These are phyloP conservation scores for Petrocephalus zakoni DNA, from an alignment of 2,113 vertebrate species.

Conservation along the genomic window DNA sequence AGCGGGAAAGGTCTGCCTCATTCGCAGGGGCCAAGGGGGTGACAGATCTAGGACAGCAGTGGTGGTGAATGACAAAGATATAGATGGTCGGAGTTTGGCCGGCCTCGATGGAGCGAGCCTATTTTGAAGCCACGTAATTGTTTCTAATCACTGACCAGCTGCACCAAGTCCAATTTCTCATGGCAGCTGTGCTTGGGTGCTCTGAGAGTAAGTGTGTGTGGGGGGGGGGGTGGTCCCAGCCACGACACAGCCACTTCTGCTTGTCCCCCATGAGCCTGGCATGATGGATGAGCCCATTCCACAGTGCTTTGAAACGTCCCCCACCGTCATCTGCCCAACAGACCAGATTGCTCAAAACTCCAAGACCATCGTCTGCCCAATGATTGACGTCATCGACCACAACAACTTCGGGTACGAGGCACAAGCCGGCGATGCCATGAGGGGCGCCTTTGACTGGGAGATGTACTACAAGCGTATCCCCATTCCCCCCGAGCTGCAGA, in stretches of 20 bases:
- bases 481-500: slow-evolving; percentile 78
- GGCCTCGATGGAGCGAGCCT: slow-evolving; percentile 59
- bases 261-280: background rate
- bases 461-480: slow-evolving; percentile 92
- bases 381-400: slow-evolving; percentile 93
- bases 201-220: slow-evolving; percentile 30
- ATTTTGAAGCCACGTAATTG: slow-evolving; percentile 65
- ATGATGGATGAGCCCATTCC: slow-evolving; percentile 19
- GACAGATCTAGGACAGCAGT: slow-evolving; percentile 69
- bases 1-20: slow-evolving; percentile 9
- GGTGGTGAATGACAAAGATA: slow-evolving; percentile 56
- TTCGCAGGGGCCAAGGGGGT: slow-evolving; percentile 39
- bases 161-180: slow-evolving; percentile 43
- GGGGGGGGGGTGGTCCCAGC: slow-evolving; percentile 24
- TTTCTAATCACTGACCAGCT: slow-evolving; percentile 63
- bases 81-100: slow-evolving; percentile 49
- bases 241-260: background rate
- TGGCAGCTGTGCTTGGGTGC: slow-evolving; percentile 29
- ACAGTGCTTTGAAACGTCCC: background rate
- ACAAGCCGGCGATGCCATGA: slow-evolving; percentile 83
- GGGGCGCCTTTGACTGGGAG: slow-evolving; percentile 89
- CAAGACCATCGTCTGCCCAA: slow-evolving; percentile 85
- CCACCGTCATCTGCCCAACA: slow-evolving; percentile 44
- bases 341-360: slow-evolving; percentile 84
- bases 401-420: slow-evolving; percentile 88